phyloP scores from a whole-genome alignment of 2,113 vertebrate genomes.

The Excalfactoria chinensis region DNA sequence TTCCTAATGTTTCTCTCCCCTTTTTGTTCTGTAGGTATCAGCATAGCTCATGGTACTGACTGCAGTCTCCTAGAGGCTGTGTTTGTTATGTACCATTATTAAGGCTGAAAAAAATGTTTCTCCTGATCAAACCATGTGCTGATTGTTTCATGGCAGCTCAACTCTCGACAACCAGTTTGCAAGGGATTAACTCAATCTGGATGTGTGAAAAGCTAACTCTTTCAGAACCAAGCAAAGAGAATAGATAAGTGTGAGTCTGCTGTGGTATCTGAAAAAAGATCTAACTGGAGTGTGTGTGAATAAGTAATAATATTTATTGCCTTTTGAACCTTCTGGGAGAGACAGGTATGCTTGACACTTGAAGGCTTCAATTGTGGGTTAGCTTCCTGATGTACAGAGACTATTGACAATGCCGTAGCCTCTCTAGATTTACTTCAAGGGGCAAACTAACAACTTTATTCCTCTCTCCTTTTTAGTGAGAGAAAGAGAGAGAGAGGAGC shows the following conservation, averaged over 20 bases:
- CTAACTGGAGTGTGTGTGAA: background rate
- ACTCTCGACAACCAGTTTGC: background rate
- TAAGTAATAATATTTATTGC: background rate
- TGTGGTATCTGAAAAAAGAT: background rate
- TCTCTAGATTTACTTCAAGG: background rate
- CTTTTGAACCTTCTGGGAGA: background rate
- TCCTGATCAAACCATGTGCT: background rate
- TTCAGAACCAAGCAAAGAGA: background rate
- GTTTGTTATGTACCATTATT: background rate
- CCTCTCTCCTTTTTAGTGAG: background rate
- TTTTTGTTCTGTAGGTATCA: background rate
- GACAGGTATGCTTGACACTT: background rate
- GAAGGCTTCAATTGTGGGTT: background rate
- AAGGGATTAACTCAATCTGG: background rate
- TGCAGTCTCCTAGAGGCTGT: background rate
- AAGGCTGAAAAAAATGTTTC: background rate
- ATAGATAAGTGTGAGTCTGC: background rate
- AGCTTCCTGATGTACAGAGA: accelerated
- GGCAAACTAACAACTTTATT: background rate
- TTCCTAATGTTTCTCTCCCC: background rate
- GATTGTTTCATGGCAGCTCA: background rate
- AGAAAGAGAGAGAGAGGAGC: background rate
- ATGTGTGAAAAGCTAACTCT: background rate
- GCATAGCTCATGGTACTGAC: background rate
- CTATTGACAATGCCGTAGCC: background rate